These are phyloP conservation scores for Drosophila kohkoa DNA, from an alignment of 1,140 invertebrate genomes.

Conservation along the genomic window DNA sequence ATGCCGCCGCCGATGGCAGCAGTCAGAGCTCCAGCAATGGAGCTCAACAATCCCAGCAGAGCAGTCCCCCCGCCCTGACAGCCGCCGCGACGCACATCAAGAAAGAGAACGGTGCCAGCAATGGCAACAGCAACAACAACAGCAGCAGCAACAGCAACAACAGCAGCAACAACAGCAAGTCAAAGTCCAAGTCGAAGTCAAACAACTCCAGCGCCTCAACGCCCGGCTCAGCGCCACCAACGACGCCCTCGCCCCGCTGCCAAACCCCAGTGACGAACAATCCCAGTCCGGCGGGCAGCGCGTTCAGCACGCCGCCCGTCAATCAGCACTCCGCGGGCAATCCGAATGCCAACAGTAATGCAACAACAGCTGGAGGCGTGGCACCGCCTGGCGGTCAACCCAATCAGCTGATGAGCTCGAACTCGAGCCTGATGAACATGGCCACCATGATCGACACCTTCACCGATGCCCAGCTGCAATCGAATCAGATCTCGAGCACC, in stretches of 20 bases:
- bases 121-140: slow-evolving; percentile 26
- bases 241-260: slow-evolving; percentile 82
- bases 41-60: slow-evolving; percentile 73
- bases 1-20: slow-evolving; percentile 58
- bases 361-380: slow-evolving; percentile 30
- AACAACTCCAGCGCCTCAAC: slow-evolving; percentile 75
- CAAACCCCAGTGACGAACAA: slow-evolving; percentile 85
- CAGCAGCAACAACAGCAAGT: slow-evolving; percentile 53
- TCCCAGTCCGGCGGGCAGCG: slow-evolving; percentile 82
- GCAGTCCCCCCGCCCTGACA: slow-evolving; percentile 68
- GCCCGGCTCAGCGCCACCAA: slow-evolving; percentile 85
- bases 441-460: slow-evolving; percentile 90
- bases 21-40: slow-evolving; percentile 83
- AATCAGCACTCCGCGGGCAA: slow-evolving; percentile 58
- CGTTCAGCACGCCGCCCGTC: slow-evolving; percentile 80
- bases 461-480: slow-evolving; percentile 91
- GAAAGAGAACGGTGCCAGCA: slow-evolving; percentile 63
- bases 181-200: slow-evolving; percentile 73
- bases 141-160: slow-evolving; percentile 37
- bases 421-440: slow-evolving; percentile 88
- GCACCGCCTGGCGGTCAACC: slow-evolving; percentile 45
- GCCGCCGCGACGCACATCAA: slow-evolving; percentile 53
- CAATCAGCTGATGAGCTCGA: slow-evolving; percentile 85
- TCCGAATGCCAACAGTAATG: slow-evolving; percentile 42
- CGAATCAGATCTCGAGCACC: slow-evolving; percentile 92